Base-by-base conservation (phyloP, 2,888 invertebrate species). In the Masnerella sp. region DNA sequence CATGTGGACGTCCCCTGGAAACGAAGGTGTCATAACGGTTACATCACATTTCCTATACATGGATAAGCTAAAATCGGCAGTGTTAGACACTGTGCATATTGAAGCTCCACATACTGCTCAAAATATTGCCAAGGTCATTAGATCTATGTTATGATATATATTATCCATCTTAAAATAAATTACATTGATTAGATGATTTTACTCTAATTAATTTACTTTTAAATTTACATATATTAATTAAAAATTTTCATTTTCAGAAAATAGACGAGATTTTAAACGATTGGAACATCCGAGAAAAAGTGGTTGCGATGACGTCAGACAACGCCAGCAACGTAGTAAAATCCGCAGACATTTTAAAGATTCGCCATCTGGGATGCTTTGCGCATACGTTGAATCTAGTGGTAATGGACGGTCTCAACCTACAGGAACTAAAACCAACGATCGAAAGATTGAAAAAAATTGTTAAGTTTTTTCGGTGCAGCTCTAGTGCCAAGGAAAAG, bases 81-180 rank as follows among this genome's bases (percentile, higher is more conserved):
- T 54, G 2, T 8, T 54, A n/a, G 54, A 54, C 5, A 54, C 54
- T 2, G n/a, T 12, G 4, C 8, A 25, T 1, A 9, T 54, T 15
- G 40, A 54, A 51, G 12, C 11, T 15, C 28, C 22, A n/a, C 54
- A 54, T 12, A 54, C 54, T 34, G 54, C 38, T 3, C 14, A 38
- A 25, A 54, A 54, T 17, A 54, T 54, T 38, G 34, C 54, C 7
- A 38, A 54, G 18, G 51, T 54, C n/a, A n/a, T n/a, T n/a, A n/a
- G n/a, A n/a, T n/a, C n/a, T n/a, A n/a, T n/a, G n/a, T n/a, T n/a
- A n/a, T n/a, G n/a, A 25, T 18, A 7, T 17, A 12, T 38, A 12
- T 38, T 38, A 30, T 30, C 7, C 2, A 30, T 9, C 7, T 30
- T 9, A 7, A 30, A 2, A 30, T 30, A 30, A 30, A 30, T 30